Evolutionary conservation across 2,888 invertebrate species (phyloP).

Genomic region (Chrysolina oricalcia): DNA sequence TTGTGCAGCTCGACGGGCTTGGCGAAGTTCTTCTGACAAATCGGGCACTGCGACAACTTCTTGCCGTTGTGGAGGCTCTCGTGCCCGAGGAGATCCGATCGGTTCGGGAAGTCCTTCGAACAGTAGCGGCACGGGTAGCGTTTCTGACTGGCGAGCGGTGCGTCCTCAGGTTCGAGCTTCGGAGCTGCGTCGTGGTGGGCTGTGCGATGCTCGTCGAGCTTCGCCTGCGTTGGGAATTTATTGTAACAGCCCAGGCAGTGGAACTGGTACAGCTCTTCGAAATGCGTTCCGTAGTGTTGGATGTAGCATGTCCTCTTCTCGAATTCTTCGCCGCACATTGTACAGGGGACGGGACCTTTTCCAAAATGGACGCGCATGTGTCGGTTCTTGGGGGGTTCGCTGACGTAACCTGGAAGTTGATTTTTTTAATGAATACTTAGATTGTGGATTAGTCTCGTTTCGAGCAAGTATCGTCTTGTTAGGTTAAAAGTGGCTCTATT

Average conservation of each 20-base stretch:
- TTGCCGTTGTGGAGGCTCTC: not conserved
- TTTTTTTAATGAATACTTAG: no score
- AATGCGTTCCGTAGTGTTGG: not conserved
- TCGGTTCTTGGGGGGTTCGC: not conserved
- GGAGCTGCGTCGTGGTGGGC: not conserved
- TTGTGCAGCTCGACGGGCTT: conserved; percentile 8
- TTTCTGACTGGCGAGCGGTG: not conserved
- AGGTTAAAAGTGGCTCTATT: no score
- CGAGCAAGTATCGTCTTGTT: no score
- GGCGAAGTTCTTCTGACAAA: conserved; percentile 25
- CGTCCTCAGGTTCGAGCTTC: not conserved
- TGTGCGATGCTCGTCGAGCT: not conserved
- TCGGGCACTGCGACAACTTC: not conserved
- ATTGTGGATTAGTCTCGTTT: no score
- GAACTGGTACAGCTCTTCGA: not conserved
- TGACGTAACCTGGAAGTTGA: not conserved
- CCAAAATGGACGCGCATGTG: not conserved
- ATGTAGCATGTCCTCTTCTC: not conserved
- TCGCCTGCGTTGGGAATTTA: not conserved
- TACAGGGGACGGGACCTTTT: not conserved
- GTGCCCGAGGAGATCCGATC: not conserved
- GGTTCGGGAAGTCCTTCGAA: not conserved
- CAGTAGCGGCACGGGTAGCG: not conserved
- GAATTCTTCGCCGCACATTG: not conserved
- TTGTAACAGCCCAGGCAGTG: not conserved